These are phyloP conservation scores for Gymnarchus niloticus DNA, from an alignment of 2,113 vertebrate species.

Conservation along the genomic window DNA sequence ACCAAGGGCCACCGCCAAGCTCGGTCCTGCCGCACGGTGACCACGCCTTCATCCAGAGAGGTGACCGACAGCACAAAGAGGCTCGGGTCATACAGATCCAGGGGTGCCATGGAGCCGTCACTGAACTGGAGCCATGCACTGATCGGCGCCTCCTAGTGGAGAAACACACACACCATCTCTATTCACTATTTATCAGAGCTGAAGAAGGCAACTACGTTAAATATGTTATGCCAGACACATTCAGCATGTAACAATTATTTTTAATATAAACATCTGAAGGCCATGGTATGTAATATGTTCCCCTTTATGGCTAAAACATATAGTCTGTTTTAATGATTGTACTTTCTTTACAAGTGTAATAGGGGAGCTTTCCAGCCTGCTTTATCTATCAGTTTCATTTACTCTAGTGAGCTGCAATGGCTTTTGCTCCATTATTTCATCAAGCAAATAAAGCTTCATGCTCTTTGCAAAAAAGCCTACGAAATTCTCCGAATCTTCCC, in stretches of 20 bases:
- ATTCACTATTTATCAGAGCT: neutral
- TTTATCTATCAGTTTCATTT: neutral
- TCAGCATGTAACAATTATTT: neutral
- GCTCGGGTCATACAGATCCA: slow-evolving; percentile 82
- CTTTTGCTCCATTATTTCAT: slow-evolving; percentile 6
- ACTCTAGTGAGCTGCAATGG: neutral
- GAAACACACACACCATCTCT: slow-evolving; percentile 11
- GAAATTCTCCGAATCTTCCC: neutral
- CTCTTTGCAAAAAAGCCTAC: neutral
- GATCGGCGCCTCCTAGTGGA: slow-evolving; percentile 80
- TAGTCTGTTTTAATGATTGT: neutral
- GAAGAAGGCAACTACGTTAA: neutral
- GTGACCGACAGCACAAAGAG: slow-evolving; percentile 77
- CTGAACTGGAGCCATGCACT: slow-evolving; percentile 96
- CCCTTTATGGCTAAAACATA: neutral
- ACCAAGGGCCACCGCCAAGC: slow-evolving; percentile 71
- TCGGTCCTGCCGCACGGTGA: slow-evolving; percentile 64
- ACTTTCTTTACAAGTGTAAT: neutral
- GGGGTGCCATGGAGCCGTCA: slow-evolving; percentile 79
- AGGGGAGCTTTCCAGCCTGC: neutral
- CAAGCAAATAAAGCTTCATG: neutral
- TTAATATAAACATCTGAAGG: neutral
- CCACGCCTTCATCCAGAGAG: slow-evolving; percentile 75
- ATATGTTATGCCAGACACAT: neutral
- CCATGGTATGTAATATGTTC: neutral